Percentiles rank a stretch among this genome's conserved stretches.
Evolutionary conservation across 2,888 invertebrate species (phyloP).

Genomic region (Euproctis similis): DNA sequence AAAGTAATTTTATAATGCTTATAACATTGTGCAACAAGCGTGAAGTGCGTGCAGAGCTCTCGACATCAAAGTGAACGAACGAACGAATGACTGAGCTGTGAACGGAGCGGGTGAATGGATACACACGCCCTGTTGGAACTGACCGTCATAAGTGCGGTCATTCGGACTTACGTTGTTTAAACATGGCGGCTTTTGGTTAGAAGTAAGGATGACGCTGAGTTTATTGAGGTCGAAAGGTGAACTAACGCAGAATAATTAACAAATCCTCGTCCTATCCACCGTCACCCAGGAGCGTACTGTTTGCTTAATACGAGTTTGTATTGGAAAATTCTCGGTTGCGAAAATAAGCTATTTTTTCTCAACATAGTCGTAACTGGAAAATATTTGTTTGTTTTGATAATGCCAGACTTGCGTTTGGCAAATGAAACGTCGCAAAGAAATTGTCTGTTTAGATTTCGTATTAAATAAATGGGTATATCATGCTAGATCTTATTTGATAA

Average conservation of each 20-base stretch:
- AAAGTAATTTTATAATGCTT: conserved; percentile 40
- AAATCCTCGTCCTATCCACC: conserved; percentile 3
- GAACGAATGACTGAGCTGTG: conserved; percentile 39
- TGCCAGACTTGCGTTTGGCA: too few relatives aligned
- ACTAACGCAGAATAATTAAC: conserved; percentile 4
- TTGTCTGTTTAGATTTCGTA: too few relatives aligned
- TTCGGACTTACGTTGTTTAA: conserved; percentile 20
- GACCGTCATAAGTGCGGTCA: conserved; percentile 43
- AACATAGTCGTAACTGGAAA: too few relatives aligned
- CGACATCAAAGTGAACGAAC: conserved; percentile 62
- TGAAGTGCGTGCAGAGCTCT: conserved; percentile 56
- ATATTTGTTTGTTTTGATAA: too few relatives aligned
- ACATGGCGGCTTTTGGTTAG: conserved; percentile 15
- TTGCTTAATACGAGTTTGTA: too few relatives aligned
- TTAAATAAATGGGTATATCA: too few relatives aligned
- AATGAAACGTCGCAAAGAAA: too few relatives aligned
- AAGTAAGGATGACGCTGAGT: conserved; percentile 9
- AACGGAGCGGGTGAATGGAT: conserved; percentile 57
- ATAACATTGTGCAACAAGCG: conserved; percentile 46
- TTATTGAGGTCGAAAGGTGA: conserved; percentile 6
- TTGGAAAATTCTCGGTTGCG: too few relatives aligned
- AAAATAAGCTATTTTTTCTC: too few relatives aligned
- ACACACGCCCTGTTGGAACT: conserved; percentile 48
- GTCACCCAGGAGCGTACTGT: too few relatives aligned
- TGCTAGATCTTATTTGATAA: too few relatives aligned